phyloP scores from a whole-genome alignment of 2,113 vertebrate species.

The Carettochelys insculpta region DNA sequence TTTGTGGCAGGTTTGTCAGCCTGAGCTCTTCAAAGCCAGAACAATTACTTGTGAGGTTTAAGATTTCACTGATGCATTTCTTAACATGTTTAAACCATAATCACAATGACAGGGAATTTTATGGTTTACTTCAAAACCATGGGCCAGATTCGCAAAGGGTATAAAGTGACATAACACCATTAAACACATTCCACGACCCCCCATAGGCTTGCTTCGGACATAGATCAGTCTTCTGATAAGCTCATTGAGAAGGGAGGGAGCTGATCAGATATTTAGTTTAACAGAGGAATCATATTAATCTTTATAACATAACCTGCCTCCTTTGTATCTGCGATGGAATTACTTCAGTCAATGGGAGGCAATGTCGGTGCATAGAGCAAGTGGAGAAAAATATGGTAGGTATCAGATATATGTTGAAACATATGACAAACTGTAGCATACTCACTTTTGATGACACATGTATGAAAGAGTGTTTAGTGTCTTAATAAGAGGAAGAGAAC shows the following conservation, averaged over 20 bases:
- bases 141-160: fast-evolving
- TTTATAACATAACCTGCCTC: background rate
- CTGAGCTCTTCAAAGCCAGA: background rate
- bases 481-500: background rate
- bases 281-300: background rate
- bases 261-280: background rate
- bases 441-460: background rate
- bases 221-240: background rate
- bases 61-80: background rate
- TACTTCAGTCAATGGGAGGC: background rate
- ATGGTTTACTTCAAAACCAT: background rate
- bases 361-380: background rate
- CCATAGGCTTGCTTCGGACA: background rate
- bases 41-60: background rate
- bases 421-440: background rate
- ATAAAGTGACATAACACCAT: background rate
- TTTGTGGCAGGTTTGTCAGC: background rate
- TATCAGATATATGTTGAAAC: background rate
- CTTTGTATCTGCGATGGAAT: background rate
- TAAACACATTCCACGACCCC: fast-evolving
- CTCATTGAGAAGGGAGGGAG: background rate
- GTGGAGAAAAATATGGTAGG: background rate
- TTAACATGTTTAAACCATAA: background rate
- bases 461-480: background rate
- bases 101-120: background rate